Evolutionary conservation across 2,113 vertebrate genomes (phyloP).

Genomic region (Neopipo cinnamomea): DNA sequence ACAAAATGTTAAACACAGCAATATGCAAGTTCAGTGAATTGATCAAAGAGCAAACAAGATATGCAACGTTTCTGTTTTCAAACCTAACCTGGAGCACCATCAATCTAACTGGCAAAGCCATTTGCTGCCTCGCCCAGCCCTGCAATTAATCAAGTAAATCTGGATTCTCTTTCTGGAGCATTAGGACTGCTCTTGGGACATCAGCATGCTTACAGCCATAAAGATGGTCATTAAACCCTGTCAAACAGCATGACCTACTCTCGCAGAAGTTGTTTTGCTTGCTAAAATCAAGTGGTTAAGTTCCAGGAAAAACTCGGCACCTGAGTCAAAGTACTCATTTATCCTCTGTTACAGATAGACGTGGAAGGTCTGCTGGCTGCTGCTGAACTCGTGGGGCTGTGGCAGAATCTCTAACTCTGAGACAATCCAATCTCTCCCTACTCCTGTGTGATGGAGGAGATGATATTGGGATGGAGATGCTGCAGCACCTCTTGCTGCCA

Average conservation of each 20-base stretch:
- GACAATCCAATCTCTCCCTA: accelerated
- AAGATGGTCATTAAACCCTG: neutral
- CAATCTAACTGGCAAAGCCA: neutral
- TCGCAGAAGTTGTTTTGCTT: neutral
- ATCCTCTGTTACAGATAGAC: neutral
- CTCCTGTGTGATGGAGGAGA: neutral
- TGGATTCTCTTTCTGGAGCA: neutral
- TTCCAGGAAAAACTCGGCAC: neutral
- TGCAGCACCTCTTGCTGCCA: neutral
- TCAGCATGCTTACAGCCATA: neutral
- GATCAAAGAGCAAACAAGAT: neutral
- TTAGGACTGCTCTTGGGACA: neutral
- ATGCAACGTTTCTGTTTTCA: slow-evolving; percentile 7
- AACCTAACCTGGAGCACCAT: slow-evolving; percentile 1
- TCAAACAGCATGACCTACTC: neutral
- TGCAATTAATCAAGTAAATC: neutral
- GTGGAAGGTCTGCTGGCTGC: neutral
- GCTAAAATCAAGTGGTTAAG: neutral
- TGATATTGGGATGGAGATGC: neutral
- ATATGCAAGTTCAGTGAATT: neutral
- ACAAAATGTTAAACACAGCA: neutral
- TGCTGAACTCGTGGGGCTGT: neutral
- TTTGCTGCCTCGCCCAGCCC: neutral
- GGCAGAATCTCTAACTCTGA: neutral
- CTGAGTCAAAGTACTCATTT: neutral